phyloP scores from a whole-genome alignment of 2,888 invertebrate genomes.

The Pollenia griseotomentosa region DNA sequence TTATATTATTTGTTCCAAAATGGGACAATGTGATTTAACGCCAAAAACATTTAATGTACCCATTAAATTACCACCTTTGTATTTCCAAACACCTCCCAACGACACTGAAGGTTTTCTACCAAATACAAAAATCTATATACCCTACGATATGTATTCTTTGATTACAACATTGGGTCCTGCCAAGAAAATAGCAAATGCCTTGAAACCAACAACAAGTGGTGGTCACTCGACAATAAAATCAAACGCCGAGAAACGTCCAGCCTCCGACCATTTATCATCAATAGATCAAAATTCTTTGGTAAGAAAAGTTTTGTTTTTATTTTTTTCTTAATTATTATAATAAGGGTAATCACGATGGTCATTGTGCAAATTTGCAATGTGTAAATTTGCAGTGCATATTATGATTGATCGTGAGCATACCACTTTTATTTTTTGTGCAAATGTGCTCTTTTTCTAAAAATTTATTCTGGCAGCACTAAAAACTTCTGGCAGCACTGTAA shows the following conservation, averaged over 20 bases:
- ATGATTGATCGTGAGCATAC: too few species aligned
- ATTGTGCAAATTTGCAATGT: too few species aligned
- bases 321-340: neutral
- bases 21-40: slow-evolving; percentile 90
- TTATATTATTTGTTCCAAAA: slow-evolving; percentile 94
- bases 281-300: slow-evolving; percentile 77
- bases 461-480: too few species aligned
- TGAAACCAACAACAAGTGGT: slow-evolving; percentile 70
- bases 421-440: too few species aligned
- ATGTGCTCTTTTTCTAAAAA: too few species aligned
- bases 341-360: too few species aligned
- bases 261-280: slow-evolving; percentile 73
- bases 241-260: slow-evolving; percentile 74
- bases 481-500: too few species aligned
- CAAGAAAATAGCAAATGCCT: slow-evolving; percentile 71
- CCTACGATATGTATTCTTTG: slow-evolving; percentile 86
- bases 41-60: slow-evolving; percentile 92
- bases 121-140: slow-evolving; percentile 92
- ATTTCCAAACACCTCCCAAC: slow-evolving; percentile 89
- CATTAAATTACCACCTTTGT: slow-evolving; percentile 95
- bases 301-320: neutral
- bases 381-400: too few species aligned
- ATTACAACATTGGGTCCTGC: slow-evolving; percentile 73
- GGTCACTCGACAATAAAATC: slow-evolving; percentile 65
- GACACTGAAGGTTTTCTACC: slow-evolving; percentile 88